Percentiles rank a stretch among this genome's conserved stretches.
Conservation (phyloP, 2,888 invertebrate species). For the Neocrepidodera transversa region DNA sequence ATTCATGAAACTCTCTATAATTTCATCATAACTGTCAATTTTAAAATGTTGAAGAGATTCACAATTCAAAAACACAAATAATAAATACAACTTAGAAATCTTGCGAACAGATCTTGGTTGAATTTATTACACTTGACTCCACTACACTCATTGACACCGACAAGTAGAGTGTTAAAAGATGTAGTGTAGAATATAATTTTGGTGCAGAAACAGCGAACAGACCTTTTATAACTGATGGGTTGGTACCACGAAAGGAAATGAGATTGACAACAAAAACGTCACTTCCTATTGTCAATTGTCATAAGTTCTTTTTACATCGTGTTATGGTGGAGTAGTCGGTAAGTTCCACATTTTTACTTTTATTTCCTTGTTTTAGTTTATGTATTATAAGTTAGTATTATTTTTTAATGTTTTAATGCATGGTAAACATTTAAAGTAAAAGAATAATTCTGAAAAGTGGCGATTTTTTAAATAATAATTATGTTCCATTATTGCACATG, state of each 20-base stretch:
- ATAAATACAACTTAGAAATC: too few species aligned
- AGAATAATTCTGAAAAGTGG: background rate
- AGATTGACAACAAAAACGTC: background rate
- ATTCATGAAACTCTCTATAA: too few species aligned
- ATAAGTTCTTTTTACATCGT: slow-evolving; percentile 49
- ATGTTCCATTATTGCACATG: background rate
- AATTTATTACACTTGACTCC: too few species aligned
- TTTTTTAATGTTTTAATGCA: slow-evolving; percentile 2
- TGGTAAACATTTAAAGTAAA: background rate
- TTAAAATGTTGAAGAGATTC: too few species aligned
- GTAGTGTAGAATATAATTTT: too few species aligned
- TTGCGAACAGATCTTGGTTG: too few species aligned
- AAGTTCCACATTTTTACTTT: slow-evolving; percentile 40
- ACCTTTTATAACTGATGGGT: too few species aligned
- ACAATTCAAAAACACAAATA: too few species aligned
- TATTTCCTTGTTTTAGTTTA: slow-evolving; percentile 13
- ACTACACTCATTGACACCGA: too few species aligned
- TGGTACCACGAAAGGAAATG: background rate
- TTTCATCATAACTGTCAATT: too few species aligned
- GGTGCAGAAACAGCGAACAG: too few species aligned
- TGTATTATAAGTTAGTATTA: slow-evolving; percentile 4
- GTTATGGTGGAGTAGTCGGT: slow-evolving; percentile 58
- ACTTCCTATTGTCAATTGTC: slow-evolving; percentile 27
- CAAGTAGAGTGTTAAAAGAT: too few species aligned
- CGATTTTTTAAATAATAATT: background rate